These are phyloP conservation scores for Falco cherrug DNA, from an alignment of 2,797 vertebrate genomes.

Conservation along the genomic window DNA sequence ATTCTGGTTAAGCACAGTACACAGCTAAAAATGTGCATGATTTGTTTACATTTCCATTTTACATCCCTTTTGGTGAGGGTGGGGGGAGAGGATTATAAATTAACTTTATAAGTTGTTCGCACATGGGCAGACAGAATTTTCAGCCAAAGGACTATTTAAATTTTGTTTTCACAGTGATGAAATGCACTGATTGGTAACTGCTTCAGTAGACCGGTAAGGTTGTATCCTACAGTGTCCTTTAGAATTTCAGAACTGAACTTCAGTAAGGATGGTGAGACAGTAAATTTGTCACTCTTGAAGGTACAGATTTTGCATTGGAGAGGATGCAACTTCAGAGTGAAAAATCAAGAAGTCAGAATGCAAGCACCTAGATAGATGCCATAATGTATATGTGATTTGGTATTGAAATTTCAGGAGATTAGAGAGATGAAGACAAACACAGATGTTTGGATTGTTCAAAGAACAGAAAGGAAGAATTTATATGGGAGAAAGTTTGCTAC, in stretches of 20 bases:
- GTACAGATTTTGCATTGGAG: neutral
- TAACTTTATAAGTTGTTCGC: neutral
- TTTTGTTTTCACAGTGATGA: neutral
- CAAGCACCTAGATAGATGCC: neutral
- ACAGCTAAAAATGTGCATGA: neutral
- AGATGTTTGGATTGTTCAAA: neutral
- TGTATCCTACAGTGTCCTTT: neutral
- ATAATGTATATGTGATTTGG: neutral
- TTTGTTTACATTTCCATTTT: neutral
- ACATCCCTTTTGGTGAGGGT: neutral
- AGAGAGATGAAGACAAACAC: neutral
- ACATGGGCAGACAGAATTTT: neutral
- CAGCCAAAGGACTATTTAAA: neutral
- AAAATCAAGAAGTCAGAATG: neutral
- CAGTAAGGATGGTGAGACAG: neutral
- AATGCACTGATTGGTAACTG: neutral
- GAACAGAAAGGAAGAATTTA: neutral
- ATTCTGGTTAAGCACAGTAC: neutral
- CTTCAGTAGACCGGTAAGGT: neutral
- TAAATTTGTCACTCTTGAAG: neutral
- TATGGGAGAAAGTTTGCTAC: neutral
- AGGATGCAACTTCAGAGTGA: neutral
- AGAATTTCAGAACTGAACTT: neutral
- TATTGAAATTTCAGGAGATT: neutral
- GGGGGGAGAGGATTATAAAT: neutral